These are phyloP conservation scores for Epizoanthus stellaris DNA, from an alignment of 92 coral and sea anemone species.

Conservation along the genomic window DNA sequence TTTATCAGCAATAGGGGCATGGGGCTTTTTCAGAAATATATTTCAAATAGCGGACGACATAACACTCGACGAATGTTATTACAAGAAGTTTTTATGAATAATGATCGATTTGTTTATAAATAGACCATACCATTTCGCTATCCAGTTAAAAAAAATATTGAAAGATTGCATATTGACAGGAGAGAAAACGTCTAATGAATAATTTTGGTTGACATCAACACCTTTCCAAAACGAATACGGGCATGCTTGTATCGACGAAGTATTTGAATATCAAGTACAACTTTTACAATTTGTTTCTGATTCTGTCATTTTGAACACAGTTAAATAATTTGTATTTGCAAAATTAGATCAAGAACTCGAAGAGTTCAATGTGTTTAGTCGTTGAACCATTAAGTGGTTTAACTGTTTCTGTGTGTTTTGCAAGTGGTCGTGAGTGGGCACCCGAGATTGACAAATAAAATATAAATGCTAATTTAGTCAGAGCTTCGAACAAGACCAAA, in stretches of 20 bases:
- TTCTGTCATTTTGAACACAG: not conserved
- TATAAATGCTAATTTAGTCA: not conserved
- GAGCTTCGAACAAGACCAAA: constrained; percentile 11
- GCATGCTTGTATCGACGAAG: not conserved
- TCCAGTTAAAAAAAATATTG: not conserved
- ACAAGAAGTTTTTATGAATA: not conserved
- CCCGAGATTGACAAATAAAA: not conserved
- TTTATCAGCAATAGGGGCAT: too few relatives aligned
- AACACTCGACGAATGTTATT: not conserved
- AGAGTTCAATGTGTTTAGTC: not conserved
- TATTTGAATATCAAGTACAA: not conserved
- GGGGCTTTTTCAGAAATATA: too few relatives aligned
- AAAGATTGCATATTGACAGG: not conserved
- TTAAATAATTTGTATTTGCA: not conserved
- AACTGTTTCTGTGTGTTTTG: constrained; percentile 8
- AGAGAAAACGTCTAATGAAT: not conserved
- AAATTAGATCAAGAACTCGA: not conserved
- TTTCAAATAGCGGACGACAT: not conserved
- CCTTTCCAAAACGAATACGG: constrained; percentile 2
- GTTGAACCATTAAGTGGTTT: not conserved
- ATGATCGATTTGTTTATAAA: not conserved
- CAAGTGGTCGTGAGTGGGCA: not conserved
- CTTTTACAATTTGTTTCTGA: not conserved
- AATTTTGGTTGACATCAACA: not conserved
- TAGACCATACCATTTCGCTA: not conserved